Evolutionary conservation across 2,888 invertebrate species (phyloP).

Genomic region (Drosophila falleni): DNA sequence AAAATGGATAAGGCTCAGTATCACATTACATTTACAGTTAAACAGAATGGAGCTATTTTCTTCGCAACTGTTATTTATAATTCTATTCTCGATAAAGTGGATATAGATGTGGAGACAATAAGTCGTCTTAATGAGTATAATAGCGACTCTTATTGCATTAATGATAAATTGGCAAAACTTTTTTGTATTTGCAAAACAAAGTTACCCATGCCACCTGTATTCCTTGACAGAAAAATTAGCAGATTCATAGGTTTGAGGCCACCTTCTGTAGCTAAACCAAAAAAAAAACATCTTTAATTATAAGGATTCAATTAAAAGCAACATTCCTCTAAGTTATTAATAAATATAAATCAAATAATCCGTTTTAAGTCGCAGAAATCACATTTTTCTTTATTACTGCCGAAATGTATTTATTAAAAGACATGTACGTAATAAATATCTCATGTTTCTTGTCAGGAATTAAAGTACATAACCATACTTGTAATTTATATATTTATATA

Average conservation of each 20-base stretch:
- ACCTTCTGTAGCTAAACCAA: background rate
- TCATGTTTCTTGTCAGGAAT: background rate
- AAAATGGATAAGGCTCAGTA: constrained; percentile 3
- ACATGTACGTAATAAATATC: constrained; percentile 15
- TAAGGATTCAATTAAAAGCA: background rate
- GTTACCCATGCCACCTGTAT: background rate
- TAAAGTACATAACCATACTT: constrained; percentile 12
- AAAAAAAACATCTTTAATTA: background rate
- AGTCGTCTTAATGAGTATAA: constrained; percentile 11
- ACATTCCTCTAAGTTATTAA: constrained; percentile 17
- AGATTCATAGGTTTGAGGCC: background rate
- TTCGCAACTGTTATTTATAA: constrained; percentile 14
- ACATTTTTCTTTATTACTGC: constrained; percentile 6
- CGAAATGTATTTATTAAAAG: background rate
- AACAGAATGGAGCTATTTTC: constrained; percentile 2
- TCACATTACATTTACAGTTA: constrained; percentile 3
- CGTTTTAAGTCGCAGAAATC: constrained; percentile 21
- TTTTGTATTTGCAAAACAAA: constrained; percentile 13
- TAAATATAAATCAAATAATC: constrained; percentile 13
- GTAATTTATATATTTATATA: constrained; percentile 34
- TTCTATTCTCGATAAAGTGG: background rate
- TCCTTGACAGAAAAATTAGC: no score
- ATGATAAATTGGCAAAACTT: constrained; percentile 5
- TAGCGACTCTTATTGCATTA: background rate
- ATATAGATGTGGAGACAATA: constrained; percentile 14